phyloP scores from a whole-genome alignment of 1,140 invertebrate genomes.

The Dryas iulia region DNA sequence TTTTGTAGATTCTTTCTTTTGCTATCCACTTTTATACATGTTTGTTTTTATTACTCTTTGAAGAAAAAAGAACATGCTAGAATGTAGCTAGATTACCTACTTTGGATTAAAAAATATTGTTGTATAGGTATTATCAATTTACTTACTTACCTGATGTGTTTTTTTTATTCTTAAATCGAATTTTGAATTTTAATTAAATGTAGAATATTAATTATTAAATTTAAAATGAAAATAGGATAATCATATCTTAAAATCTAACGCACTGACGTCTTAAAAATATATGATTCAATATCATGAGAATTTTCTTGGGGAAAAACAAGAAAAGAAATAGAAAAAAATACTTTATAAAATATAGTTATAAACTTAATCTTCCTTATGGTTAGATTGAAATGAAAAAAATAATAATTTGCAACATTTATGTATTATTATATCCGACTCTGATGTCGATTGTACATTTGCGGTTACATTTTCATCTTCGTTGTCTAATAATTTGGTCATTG shows the following conservation, averaged over 20 bases:
- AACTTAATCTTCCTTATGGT: neutral
- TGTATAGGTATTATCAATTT: neutral
- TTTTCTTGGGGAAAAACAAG: no score
- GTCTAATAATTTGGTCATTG: constrained; percentile 34
- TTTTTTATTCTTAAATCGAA: neutral
- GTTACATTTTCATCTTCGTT: constrained; percentile 25
- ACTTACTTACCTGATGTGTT: neutral
- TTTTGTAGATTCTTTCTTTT: no score
- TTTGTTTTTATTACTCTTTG: no score
- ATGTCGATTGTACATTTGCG: constrained; percentile 24
- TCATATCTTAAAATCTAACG: no score
- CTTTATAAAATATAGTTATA: neutral
- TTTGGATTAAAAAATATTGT: no score
- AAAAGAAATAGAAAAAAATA: neutral
- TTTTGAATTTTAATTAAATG: neutral
- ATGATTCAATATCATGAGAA: neutral
- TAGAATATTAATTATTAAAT: neutral
- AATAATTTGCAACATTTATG: neutral
- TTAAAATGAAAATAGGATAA: no score
- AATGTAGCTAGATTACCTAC: no score
- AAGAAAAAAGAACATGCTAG: no score
- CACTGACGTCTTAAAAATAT: neutral
- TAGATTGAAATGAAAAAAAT: neutral
- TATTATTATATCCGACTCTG: constrained; percentile 15
- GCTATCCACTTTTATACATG: no score